These are phyloP conservation scores for Genyomyrus donnyi DNA, from an alignment of 2,113 vertebrate genomes.

Conservation along the genomic window DNA sequence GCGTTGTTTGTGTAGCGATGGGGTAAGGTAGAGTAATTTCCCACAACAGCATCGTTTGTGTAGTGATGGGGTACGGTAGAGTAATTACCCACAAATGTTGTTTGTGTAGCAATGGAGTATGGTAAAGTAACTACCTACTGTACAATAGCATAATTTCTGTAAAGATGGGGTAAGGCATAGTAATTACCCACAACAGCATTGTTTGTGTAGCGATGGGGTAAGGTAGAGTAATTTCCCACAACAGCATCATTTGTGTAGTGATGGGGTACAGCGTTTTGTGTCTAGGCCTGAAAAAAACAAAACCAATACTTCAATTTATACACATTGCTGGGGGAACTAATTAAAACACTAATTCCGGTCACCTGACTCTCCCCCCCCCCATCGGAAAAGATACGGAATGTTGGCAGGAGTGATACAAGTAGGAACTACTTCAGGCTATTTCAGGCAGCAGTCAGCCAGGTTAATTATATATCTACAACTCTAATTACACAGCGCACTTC, in stretches of 20 bases:
- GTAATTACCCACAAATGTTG: too few species aligned
- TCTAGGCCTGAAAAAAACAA: not conserved
- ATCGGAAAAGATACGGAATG: not conserved
- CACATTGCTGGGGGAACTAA: not conserved
- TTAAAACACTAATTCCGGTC: not conserved
- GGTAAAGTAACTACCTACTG: not conserved
- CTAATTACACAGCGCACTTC: not conserved
- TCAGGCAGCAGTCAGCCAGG: not conserved
- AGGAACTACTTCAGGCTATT: not conserved
- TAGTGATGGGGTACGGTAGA: too few species aligned
- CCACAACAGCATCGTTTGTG: too few species aligned
- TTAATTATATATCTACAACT: not conserved
- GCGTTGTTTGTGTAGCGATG: not conserved
- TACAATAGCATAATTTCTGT: not conserved
- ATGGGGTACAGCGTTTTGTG: not conserved
- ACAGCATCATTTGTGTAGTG: not conserved
- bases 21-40: not conserved
- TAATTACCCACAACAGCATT: not conserved
- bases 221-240: not conserved
- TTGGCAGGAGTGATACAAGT: not conserved
- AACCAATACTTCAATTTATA: not conserved
- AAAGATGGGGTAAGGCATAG: not conserved
- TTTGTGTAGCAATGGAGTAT: not conserved
- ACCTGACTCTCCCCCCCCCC: not conserved
- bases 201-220: not conserved